Evolutionary conservation across 2,888 invertebrate genomes (phyloP).

Genomic region (Hypomecis punctinalis): DNA sequence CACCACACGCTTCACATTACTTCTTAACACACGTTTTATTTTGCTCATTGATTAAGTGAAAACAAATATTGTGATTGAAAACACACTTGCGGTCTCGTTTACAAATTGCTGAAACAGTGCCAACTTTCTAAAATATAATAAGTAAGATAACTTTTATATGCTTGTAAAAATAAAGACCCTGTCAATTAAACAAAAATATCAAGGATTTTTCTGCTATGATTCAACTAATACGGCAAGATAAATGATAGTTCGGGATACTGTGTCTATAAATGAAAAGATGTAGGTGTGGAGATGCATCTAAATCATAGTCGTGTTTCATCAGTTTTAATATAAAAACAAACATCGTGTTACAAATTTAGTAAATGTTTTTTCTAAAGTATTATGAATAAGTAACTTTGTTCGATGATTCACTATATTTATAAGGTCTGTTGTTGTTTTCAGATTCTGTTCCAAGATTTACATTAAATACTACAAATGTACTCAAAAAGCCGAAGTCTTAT

Average conservation of each 20-base stretch:
- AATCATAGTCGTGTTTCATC: constrained; percentile 9
- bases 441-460: too few relatives aligned
- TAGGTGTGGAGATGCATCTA: constrained; percentile 13
- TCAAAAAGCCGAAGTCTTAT: too few relatives aligned
- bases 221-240: constrained; percentile 1
- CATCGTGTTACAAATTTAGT: neutral
- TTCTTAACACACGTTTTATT: constrained; percentile 17
- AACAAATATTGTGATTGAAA: constrained; percentile 38
- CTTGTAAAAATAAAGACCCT: too few relatives aligned
- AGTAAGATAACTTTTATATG: too few relatives aligned
- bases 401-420: too few relatives aligned
- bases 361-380: too few relatives aligned
- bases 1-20: constrained; percentile 15
- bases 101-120: neutral
- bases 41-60: constrained; percentile 21
- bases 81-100: constrained; percentile 20
- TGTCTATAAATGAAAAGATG: constrained; percentile 10
- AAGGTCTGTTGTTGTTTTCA: too few relatives aligned
- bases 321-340: constrained; percentile 14
- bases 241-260: constrained; percentile 2
- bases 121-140: neutral
- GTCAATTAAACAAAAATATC: neutral
- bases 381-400: too few relatives aligned
- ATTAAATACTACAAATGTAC: too few relatives aligned
- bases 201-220: neutral